Evolutionary conservation across 1,140 invertebrate species (phyloP).

Genomic region (Phortica variegata): DNA sequence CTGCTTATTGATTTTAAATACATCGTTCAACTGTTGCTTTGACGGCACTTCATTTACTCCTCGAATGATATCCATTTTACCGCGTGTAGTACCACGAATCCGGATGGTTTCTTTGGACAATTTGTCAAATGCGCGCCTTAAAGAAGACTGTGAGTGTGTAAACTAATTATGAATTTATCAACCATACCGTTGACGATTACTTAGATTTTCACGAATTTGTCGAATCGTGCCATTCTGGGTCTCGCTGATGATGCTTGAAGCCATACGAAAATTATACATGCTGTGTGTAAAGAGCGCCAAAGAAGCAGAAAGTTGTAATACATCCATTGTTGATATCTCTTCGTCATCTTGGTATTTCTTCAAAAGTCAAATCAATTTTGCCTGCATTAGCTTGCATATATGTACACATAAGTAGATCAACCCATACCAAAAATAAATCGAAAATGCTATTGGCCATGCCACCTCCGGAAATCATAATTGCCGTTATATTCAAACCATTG

Average conservation of each 20-base stretch:
- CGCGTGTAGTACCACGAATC: slow-evolving; percentile 18
- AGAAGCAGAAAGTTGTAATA: slow-evolving; percentile 36
- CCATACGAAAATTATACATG: slow-evolving; percentile 39
- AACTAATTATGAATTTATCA: neutral
- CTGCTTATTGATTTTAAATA: slow-evolving; percentile 41
- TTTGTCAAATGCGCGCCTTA: slow-evolving; percentile 41
- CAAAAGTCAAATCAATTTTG: neutral
- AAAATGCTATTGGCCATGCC: slow-evolving; percentile 30
- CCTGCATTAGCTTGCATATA: no score
- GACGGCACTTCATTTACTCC: slow-evolving; percentile 43
- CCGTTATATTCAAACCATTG: slow-evolving; percentile 40
- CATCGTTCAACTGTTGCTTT: slow-evolving; percentile 42
- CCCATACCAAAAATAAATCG: slow-evolving; percentile 33
- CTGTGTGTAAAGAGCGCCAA: slow-evolving; percentile 38
- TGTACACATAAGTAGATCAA: no score
- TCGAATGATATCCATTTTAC: slow-evolving; percentile 45
- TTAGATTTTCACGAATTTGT: slow-evolving; percentile 27
- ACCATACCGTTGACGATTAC: slow-evolving; percentile 32
- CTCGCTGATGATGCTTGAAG: slow-evolving; percentile 38
- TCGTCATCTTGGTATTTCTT: slow-evolving; percentile 38
- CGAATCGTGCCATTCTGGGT: slow-evolving; percentile 20
- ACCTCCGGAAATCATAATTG: slow-evolving; percentile 33
- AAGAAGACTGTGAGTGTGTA: slow-evolving; percentile 2
- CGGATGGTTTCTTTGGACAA: slow-evolving; percentile 38
- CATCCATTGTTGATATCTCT: slow-evolving; percentile 33